Percentiles rank a stretch among this genome's conserved stretches.
Conservation (phyloP, 2,113 vertebrate species). For the Thalassoma bifasciatum region DNA sequence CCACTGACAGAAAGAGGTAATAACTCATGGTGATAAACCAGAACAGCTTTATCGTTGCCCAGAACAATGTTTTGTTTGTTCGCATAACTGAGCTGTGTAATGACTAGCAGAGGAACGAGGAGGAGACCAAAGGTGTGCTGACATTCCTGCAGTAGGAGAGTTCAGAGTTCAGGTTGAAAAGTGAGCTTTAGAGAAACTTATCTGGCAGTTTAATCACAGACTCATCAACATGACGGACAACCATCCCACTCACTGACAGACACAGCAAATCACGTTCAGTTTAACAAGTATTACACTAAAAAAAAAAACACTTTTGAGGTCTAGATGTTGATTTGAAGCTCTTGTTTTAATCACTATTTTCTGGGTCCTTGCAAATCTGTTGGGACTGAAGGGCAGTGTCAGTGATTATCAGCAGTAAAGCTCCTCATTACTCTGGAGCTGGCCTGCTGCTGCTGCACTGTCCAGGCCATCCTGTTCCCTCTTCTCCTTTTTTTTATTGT, state of each 20-base stretch:
- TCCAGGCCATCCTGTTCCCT: conserved; percentile 11
- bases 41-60: background rate
- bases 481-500: background rate
- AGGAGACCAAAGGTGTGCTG: conserved; percentile 33
- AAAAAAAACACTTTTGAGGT: background rate
- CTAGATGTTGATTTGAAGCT: background rate
- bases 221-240: background rate
- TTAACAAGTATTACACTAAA: background rate
- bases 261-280: background rate
- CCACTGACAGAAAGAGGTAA: too few species aligned
- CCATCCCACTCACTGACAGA: background rate
- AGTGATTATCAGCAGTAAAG: conserved; percentile 37
- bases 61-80: background rate
- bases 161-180: conserved; percentile 52
- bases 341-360: background rate
- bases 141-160: conserved; percentile 45
- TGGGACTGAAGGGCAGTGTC: conserved; percentile 15
- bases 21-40: too few species aligned
- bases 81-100: conserved; percentile 15
- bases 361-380: background rate
- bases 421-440: conserved; percentile 40
- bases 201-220: conserved; percentile 18
- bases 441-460: conserved; percentile 4
- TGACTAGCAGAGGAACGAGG: conserved; percentile 23
- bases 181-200: conserved; percentile 17